Conservation (phyloP, 2,888 invertebrate genomes). For the Protophormia terraenovae region DNA sequence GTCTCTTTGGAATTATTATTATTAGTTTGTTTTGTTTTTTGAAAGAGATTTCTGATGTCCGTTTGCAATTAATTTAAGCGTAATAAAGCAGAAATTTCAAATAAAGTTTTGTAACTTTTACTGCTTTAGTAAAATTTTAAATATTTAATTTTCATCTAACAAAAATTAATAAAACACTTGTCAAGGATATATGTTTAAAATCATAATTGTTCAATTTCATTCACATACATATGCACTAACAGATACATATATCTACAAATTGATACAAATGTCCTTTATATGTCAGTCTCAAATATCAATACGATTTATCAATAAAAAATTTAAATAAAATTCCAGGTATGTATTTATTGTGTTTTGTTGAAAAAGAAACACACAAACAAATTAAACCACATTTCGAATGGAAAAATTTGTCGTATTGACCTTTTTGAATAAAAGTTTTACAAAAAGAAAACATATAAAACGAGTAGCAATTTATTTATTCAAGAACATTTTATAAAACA, state of each 20-base stretch:
- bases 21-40: too few species aligned
- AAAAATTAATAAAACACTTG: too few species aligned
- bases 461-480: neutral
- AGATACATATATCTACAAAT: neutral
- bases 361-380: neutral
- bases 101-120: too few species aligned
- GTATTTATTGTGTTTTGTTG: neutral
- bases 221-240: neutral
- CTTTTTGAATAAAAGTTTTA: neutral
- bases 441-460: neutral
- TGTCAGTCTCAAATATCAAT: neutral
- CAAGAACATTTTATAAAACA: neutral
- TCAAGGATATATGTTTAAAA: too few species aligned
- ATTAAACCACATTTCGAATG: neutral
- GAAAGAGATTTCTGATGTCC: too few species aligned
- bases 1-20: too few species aligned
- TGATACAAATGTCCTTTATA: neutral
- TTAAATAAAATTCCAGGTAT: neutral
- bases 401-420: neutral
- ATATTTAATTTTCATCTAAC: too few species aligned
- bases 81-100: too few species aligned
- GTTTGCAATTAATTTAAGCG: too few species aligned
- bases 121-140: too few species aligned
- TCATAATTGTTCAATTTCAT: too few species aligned
- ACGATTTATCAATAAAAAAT: neutral